A percentile compares a stretch with the other conserved stretches of the same genome.
These are phyloP conservation scores for Sinotaia quadrata DNA, from an alignment of 2,888 invertebrate genomes.

Conservation along the genomic window DNA sequence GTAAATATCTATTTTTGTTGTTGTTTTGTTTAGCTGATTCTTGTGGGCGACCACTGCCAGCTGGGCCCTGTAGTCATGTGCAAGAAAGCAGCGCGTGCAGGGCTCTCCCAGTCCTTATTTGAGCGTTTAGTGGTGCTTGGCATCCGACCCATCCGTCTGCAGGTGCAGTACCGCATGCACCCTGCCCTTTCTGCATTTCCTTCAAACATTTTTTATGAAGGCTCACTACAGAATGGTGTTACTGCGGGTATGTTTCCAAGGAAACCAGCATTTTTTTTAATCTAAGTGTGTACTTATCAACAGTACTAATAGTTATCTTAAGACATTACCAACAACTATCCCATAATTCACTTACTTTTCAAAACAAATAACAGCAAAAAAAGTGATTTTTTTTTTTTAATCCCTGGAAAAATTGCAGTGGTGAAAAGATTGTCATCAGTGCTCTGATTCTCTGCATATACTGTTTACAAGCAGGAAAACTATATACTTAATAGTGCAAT, in stretches of 20 bases:
- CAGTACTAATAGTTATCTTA: too few relatives aligned
- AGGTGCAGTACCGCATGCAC: slow-evolving; percentile 98
- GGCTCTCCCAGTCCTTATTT: slow-evolving; percentile 96
- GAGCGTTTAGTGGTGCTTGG: slow-evolving; percentile 97
- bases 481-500: too few relatives aligned
- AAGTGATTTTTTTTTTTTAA: too few relatives aligned
- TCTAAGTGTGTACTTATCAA: not conserved
- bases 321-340: too few relatives aligned
- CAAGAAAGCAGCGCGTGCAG: slow-evolving; percentile 97
- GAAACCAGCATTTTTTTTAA: not conserved
- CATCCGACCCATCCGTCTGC: slow-evolving; percentile 95
- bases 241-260: slow-evolving; percentile 79
- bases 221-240: slow-evolving; percentile 98
- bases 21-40: slow-evolving; percentile 78
- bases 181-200: slow-evolving; percentile 97
- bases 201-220: slow-evolving; percentile 99
- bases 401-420: too few relatives aligned
- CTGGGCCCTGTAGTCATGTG: slow-evolving; percentile 99
- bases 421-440: too few relatives aligned
- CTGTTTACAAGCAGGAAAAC: too few relatives aligned
- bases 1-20: not conserved
- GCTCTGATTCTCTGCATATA: too few relatives aligned
- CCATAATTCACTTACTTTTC: too few relatives aligned
- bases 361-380: too few relatives aligned
- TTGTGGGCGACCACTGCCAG: slow-evolving; percentile 99